Evolutionary conservation across 2,797 vertebrate species (phyloP).

Genomic region (Chaunax sp.): DNA sequence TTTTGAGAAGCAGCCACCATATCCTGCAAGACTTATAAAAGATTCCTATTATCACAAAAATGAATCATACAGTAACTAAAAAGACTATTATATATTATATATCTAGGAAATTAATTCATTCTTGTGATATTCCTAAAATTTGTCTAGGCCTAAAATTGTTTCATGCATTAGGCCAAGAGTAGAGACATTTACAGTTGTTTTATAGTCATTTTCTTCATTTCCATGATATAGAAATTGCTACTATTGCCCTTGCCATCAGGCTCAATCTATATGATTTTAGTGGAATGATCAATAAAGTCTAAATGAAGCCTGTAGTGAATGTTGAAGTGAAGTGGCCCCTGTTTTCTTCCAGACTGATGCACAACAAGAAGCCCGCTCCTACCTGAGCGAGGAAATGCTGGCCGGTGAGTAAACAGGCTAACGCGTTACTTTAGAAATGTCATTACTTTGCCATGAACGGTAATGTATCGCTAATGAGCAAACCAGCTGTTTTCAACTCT

Average conservation of each 20-base stretch:
- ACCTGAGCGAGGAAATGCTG: constrained; percentile 98
- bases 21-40: neutral
- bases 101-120: neutral
- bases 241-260: accelerated
- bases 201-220: neutral
- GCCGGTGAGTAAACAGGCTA: constrained; percentile 85
- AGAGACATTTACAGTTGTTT: neutral
- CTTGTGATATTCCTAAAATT: neutral
- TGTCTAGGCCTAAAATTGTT: too few species aligned
- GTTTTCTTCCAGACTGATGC: constrained; percentile 91
- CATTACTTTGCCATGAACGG: neutral
- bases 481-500: neutral
- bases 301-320: constrained; percentile 7
- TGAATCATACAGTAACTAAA: neutral
- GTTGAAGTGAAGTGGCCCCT: constrained; percentile 24
- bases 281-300: neutral
- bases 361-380: constrained; percentile 96
- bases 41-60: neutral
- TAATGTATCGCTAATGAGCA: neutral
- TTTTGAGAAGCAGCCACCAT: neutral
- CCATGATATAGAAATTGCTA: too few species aligned
- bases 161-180: too few species aligned
- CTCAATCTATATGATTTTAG: neutral
- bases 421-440: constrained; percentile 1
- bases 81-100: too few species aligned